Base-by-base conservation (phyloP, 2,888 invertebrate species). In the Acheta domesticus region DNA sequence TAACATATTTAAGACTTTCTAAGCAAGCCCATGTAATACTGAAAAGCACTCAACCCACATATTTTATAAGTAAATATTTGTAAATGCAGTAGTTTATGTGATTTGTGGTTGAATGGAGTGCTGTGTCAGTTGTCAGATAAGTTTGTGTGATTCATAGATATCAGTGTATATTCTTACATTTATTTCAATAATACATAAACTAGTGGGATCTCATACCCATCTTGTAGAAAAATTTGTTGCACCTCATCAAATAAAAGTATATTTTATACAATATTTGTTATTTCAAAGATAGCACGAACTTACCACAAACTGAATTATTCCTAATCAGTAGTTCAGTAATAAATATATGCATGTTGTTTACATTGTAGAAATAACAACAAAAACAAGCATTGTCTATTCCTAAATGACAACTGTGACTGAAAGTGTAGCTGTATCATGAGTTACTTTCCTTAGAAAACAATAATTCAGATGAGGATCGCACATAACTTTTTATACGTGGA, bases 141-240 rank as follows among this genome's bases (percentile, higher is more conserved):
- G 62, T 62, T n/a, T 62, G 62, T n/a, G n/a, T 14, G 14, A 62
- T 19, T 19, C 62, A 62, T 14, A 19, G 62, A n/a, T 19, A 14
- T 62, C 62, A n/a, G n/a, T 62, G 62, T 62, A 19, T 62, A 62
- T 19, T 62, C 16, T 19, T 62, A 62, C n/a, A 14, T n/a, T n/a
- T 62, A 62, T n/a, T 62, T 62, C n/a, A 36, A 36, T 36, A 36
- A n/a, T 62, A 62, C 62, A 19, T 14, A 62, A 19, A 16, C 16
- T 19, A 62, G 62, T 62, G 62, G 62, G 62, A 19, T 19, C 14
- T 19, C n/a, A 62, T n/a, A 19, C 14, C 62, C n/a, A 14, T 19
- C 62, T 19, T 62, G 62, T 62, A 62, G 62, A 62, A 62, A 62
- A 62, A 62, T 62, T 19, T 62, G 62, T 62, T 62, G 62, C 62